Evolutionary conservation across 1,140 invertebrate species (phyloP).

Genomic region (Ceratoteleas bidentatus): DNA sequence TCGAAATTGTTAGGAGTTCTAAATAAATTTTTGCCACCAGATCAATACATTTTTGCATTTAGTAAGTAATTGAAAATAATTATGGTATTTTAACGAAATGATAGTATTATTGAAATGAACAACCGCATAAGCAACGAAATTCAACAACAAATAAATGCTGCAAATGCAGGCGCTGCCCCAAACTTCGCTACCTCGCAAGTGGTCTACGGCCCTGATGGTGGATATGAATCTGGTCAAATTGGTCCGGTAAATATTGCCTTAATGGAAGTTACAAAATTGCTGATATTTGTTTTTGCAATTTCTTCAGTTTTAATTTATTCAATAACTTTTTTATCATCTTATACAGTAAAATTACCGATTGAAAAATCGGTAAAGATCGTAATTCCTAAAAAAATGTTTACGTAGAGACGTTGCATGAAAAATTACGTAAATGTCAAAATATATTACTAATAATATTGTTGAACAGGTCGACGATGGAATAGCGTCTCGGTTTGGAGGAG

Average conservation of each 20-base stretch:
- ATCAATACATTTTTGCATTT: slow-evolving; percentile 43
- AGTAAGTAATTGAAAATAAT: slow-evolving; percentile 57
- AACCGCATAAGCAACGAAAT: slow-evolving; percentile 62
- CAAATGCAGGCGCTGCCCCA: slow-evolving; percentile 57
- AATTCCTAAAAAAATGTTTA: no score
- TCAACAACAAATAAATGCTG: slow-evolving; percentile 64
- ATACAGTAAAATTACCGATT: no score
- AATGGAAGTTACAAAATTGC: no score
- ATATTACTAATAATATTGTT: background rate
- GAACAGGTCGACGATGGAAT: slow-evolving; percentile 83
- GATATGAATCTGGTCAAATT: slow-evolving; percentile 49
- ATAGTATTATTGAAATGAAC: slow-evolving; percentile 62
- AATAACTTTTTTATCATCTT: no score
- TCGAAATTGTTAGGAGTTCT: slow-evolving; percentile 50
- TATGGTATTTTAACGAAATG: slow-evolving; percentile 38
- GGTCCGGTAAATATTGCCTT: slow-evolving; percentile 27
- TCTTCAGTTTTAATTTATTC: no score
- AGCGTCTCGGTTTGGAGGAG: slow-evolving; percentile 81
- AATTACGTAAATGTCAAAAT: no score
- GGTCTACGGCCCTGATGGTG: slow-evolving; percentile 41
- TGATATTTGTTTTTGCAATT: no score
- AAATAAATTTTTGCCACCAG: slow-evolving; percentile 57
- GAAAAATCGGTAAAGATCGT: no score
- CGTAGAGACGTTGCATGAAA: no score
- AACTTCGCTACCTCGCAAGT: slow-evolving; percentile 57